These are phyloP conservation scores for Nemopilema nomurai DNA, from an alignment of 30 jellyfish, hydroid and myxozoan genomes.

Conservation along the genomic window DNA sequence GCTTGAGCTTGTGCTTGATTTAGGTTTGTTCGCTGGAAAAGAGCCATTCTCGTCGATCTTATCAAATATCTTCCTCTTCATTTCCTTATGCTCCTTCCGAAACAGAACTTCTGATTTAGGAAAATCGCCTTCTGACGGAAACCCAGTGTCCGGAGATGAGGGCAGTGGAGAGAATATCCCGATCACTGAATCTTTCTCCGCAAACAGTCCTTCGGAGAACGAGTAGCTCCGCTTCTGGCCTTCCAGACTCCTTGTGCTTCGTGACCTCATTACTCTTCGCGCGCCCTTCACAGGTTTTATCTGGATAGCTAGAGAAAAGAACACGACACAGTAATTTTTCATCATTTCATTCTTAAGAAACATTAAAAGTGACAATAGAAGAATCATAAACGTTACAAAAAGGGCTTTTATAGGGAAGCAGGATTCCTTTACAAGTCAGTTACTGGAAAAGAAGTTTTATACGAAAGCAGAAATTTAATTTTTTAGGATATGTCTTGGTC, in stretches of 20 bases:
- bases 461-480: no score
- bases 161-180: conserved; percentile 41
- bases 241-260: conserved; percentile 7
- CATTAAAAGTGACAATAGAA: no score
- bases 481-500: no score
- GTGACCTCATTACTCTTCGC: neutral
- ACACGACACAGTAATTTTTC: no score
- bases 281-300: conserved; percentile 5
- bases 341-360: no score
- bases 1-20: neutral
- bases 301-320: conserved; percentile 13
- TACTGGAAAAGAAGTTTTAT: no score
- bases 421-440: no score
- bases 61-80: conserved; percentile 22
- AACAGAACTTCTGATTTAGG: conserved; percentile 72
- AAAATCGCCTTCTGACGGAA: conserved; percentile 8
- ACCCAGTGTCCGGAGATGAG: conserved; percentile 34
- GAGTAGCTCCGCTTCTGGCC: conserved; percentile 44
- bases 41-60: conserved; percentile 42
- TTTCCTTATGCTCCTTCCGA: conserved; percentile 59
- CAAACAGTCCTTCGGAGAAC: conserved; percentile 57
- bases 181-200: conserved; percentile 43
- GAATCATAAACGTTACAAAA: no score
- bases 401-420: no score
- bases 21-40: neutral